Evolutionary conservation across 2,113 vertebrate genomes (phyloP), one percentile per base, ranked within the genome.

Genomic region (Phyllopteryx taeniolatus): DNA sequence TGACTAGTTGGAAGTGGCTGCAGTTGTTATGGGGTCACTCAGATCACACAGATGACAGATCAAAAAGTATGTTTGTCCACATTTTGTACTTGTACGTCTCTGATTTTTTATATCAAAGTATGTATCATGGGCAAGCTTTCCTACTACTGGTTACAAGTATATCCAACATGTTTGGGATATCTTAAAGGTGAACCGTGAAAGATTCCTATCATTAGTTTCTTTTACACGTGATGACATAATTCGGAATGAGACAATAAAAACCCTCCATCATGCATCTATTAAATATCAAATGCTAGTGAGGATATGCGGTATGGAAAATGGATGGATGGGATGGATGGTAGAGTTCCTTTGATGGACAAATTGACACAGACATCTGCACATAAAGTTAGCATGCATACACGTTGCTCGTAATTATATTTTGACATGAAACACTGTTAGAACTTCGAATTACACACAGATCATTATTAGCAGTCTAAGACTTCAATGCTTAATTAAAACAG

Each of bases 391-490:
- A 61, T 57, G 71, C 61, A 73, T 66, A 74, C 53, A 82, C 68
- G 57, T 74, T 74, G 68, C 73, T 77, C 77, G 81, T 87, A 85
- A 85, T 90, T 89, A 84, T 77, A 71, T 74, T 74, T 79, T 72
- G 75, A 75, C 79, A 77, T 76, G 76, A 83, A 85, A 86, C 79
- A 73, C 70, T 69, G 77, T 82, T 79, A 61, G 67, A 83, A 79
- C 81, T 87, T 89, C 87, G 90, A 89, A 89, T 91, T 88, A 88
- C 81, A 80, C 72, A 83, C 84, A 86, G 89, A 89, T 90, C 90
- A 86, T 79, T 87, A 86, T 85, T 83, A 80, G 74, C 75, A 83
- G 84, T 87, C 78, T 87, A 75, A 74, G 73, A 90, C 85, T 89
- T 87, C 86, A 85, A 86, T 88, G 86, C 83, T 85, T 88, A 90